These are phyloP conservation scores for Astur gentilis DNA, from an alignment of 2,113 vertebrate genomes.

Conservation along the genomic window DNA sequence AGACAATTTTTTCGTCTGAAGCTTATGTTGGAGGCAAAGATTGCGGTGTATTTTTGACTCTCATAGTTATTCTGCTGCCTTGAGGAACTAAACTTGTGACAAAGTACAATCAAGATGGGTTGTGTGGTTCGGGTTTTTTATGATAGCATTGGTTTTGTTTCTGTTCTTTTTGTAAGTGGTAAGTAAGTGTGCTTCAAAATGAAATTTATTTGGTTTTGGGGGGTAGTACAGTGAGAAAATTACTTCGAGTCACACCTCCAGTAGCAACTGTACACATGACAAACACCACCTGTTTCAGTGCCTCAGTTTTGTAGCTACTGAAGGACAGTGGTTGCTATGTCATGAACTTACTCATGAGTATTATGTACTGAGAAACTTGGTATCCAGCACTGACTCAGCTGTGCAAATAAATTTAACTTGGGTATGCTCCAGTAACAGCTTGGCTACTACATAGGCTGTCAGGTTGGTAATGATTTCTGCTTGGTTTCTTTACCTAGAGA, in stretches of 20 bases:
- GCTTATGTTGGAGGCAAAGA: background rate
- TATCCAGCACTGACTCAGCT: background rate
- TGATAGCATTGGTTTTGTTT: background rate
- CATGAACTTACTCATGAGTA: background rate
- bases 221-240: background rate
- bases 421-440: background rate
- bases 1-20: background rate
- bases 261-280: background rate
- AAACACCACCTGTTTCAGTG: background rate
- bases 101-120: background rate
- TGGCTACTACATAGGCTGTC: background rate
- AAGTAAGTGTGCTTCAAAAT: background rate
- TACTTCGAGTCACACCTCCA: background rate
- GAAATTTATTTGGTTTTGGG: background rate
- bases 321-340: background rate
- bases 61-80: background rate
- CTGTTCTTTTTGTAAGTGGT: background rate
- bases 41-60: background rate
- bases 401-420: background rate
- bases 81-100: background rate
- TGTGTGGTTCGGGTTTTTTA: background rate
- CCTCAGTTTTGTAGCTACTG: background rate
- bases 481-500: background rate
- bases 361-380: background rate
- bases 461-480: background rate